These are phyloP conservation scores for Dryas iulia DNA, from an alignment of 1,140 invertebrate species.

Conservation along the genomic window DNA sequence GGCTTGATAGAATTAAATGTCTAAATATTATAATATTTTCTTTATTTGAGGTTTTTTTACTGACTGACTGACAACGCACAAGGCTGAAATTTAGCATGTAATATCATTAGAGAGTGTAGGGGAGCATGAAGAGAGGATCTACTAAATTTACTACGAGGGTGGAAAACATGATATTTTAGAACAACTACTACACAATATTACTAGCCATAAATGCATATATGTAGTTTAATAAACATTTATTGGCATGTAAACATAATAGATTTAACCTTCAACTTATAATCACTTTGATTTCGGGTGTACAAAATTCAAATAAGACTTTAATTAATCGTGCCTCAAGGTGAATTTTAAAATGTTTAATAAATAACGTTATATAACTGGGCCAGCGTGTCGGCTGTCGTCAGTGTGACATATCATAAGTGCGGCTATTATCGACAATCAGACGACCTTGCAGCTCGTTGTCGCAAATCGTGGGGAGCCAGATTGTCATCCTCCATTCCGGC, in stretches of 20 bases:
- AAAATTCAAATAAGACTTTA: neutral
- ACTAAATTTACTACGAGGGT: no score
- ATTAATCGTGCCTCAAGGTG: constrained; percentile 15
- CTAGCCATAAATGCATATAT: neutral
- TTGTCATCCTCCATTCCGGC: constrained; percentile 71
- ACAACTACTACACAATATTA: neutral
- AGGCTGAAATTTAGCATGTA: no score
- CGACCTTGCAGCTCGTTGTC: constrained; percentile 76
- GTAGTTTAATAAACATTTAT: neutral
- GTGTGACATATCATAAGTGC: constrained; percentile 59
- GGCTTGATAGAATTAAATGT: no score
- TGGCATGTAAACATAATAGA: neutral
- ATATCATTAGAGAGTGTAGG: no score
- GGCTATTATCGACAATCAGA: constrained; percentile 76
- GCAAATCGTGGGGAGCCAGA: constrained; percentile 73
- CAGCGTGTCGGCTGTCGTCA: constrained; percentile 52
- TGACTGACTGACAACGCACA: no score
- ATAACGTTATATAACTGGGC: constrained; percentile 54
- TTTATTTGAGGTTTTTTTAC: no score
- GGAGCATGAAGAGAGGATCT: no score
- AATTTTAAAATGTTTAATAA: constrained; percentile 33
- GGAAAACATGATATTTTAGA: no score
- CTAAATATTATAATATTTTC: no score
- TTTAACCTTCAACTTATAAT: neutral
- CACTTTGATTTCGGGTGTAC: neutral